These are phyloP conservation scores for Magallana ariakensis DNA, from an alignment of 1,140 invertebrate genomes.

Conservation along the genomic window DNA sequence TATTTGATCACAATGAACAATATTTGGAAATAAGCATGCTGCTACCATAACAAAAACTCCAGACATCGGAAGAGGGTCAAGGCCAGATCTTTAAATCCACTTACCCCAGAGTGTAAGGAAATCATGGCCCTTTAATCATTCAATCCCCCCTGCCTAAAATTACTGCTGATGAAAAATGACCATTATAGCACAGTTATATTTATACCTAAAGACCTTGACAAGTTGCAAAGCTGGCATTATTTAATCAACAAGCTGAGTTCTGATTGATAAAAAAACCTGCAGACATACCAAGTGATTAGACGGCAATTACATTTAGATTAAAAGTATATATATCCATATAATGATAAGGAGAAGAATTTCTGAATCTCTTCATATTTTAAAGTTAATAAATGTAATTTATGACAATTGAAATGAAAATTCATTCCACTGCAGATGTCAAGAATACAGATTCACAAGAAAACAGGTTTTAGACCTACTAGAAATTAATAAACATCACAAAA, in stretches of 20 bases:
- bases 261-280: conserved; percentile 1
- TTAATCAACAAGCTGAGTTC: background rate
- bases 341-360: background rate
- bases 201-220: background rate
- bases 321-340: background rate
- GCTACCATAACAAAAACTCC: conserved; percentile 1
- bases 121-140: background rate
- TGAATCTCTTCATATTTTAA: background rate
- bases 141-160: background rate
- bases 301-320: conserved; percentile 29
- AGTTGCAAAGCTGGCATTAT: conserved; percentile 1
- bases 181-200: background rate
- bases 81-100: background rate
- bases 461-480: background rate
- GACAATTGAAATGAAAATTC: background rate
- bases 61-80: background rate
- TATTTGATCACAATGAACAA: background rate
- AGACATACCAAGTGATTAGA: conserved; percentile 32
- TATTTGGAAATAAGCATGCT: conserved; percentile 21
- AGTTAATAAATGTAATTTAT: background rate
- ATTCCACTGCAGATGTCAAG: conserved; percentile 4
- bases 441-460: background rate
- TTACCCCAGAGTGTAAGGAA: background rate
- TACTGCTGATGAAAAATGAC: conserved; percentile 36
- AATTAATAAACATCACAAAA: background rate